Evolutionary conservation across 2,113 vertebrate species (phyloP).

Genomic region (Urocolius indicus): DNA sequence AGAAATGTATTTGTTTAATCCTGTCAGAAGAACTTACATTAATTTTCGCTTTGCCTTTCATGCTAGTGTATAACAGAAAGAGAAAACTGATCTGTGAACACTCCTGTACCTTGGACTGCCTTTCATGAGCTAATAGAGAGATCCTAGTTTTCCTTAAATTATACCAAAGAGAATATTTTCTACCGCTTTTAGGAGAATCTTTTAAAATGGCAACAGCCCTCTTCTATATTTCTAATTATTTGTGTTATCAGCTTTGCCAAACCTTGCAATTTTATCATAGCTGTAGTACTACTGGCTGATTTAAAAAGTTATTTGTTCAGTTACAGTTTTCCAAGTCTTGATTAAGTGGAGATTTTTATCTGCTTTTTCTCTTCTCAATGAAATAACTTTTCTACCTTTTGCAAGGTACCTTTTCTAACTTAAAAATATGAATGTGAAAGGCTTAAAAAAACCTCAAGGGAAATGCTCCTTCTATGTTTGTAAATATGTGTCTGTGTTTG

Average conservation of each 20-base stretch:
- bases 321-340: background rate
- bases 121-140: background rate
- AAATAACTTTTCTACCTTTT: background rate
- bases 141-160: background rate
- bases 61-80: background rate
- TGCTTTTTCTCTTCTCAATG: background rate
- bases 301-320: background rate
- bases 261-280: background rate
- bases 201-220: background rate
- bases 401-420: background rate
- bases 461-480: background rate
- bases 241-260: background rate
- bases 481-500: background rate
- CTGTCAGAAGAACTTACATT: background rate
- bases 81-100: background rate
- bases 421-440: background rate
- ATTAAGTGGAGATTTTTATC: background rate
- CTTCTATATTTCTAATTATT: background rate
- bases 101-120: background rate
- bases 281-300: background rate
- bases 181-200: background rate
- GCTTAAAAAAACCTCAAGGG: background rate
- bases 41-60: slow-evolving; percentile 33
- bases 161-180: background rate
- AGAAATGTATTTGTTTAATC: slow-evolving; percentile 18